These are phyloP conservation scores for Pachyramphus minor DNA, from an alignment of 2,113 vertebrate genomes.

Conservation along the genomic window DNA sequence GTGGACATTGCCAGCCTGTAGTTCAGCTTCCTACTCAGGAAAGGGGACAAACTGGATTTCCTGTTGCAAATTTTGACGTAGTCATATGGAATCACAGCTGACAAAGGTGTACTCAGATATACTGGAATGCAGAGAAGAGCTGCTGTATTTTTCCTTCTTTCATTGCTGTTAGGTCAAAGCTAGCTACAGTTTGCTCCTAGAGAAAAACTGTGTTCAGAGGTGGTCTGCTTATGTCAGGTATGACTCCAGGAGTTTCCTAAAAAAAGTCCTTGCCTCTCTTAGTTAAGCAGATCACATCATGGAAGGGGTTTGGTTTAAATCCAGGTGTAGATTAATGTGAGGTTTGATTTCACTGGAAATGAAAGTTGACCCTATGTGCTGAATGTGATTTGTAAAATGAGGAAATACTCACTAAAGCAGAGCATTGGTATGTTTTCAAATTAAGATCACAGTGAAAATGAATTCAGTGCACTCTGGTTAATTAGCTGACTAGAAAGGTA, in stretches of 20 bases:
- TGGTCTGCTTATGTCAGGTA: background rate
- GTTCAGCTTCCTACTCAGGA: background rate
- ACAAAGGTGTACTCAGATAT: background rate
- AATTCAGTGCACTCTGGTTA: constrained; percentile 25
- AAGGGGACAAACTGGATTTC: background rate
- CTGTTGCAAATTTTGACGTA: background rate
- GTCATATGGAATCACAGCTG: background rate
- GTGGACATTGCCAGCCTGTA: background rate
- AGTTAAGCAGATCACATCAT: background rate
- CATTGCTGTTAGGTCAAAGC: background rate
- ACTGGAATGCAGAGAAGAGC: background rate
- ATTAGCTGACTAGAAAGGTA: constrained; percentile 47
- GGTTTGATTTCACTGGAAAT: background rate
- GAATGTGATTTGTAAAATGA: constrained; percentile 24
- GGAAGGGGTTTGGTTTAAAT: background rate
- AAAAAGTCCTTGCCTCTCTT: background rate
- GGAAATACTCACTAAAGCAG: constrained; percentile 7
- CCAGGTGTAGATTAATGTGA: background rate
- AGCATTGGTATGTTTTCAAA: constrained; percentile 39
- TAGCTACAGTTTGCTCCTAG: background rate
- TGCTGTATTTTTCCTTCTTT: background rate
- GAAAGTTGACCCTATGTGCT: background rate
- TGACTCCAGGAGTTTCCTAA: background rate
- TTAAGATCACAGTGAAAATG: constrained; percentile 49
- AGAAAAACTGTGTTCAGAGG: background rate